A percentile compares a stretch with the other conserved stretches of the same genome.
Conservation (phyloP, 2,113 vertebrate genomes). For the Mohoua ochrocephala region DNA sequence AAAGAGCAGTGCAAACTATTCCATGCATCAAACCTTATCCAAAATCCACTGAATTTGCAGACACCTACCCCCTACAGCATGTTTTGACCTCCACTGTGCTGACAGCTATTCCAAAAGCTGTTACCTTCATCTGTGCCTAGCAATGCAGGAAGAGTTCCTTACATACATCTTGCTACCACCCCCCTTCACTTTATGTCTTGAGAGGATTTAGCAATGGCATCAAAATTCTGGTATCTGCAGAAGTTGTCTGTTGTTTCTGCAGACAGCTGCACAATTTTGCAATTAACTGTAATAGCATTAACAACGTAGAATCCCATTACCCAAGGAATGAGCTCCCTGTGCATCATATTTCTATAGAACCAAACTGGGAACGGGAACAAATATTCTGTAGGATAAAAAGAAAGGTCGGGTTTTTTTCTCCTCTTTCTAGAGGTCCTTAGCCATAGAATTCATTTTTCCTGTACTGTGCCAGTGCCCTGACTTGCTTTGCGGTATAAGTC, state of each 20-base stretch:
- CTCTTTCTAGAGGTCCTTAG: background rate
- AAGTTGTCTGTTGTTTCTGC: background rate
- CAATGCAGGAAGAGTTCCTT: background rate
- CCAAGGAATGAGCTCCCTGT: background rate
- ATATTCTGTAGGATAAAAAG: background rate
- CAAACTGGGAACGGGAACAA: background rate
- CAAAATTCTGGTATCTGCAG: background rate
- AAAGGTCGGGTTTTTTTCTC: fast-evolving
- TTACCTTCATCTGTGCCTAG: background rate
- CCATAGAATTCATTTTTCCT: background rate
- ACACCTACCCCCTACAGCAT: background rate
- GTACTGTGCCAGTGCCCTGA: background rate
- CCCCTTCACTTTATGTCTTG: background rate
- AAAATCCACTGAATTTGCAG: background rate
- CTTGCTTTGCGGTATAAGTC: background rate
- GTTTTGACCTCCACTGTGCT: background rate
- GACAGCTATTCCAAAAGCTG: background rate
- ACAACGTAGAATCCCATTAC: background rate
- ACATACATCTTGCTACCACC: background rate
- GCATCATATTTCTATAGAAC: background rate
- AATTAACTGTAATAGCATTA: background rate
- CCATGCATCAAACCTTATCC: background rate
- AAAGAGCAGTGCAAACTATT: background rate
- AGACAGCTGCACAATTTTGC: background rate
- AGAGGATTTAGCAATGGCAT: background rate